A percentile compares a stretch with the other conserved stretches of the same genome.
These are phyloP conservation scores for Dendrolimus punctatus DNA, from an alignment of 1,140 invertebrate genomes.

Conservation along the genomic window DNA sequence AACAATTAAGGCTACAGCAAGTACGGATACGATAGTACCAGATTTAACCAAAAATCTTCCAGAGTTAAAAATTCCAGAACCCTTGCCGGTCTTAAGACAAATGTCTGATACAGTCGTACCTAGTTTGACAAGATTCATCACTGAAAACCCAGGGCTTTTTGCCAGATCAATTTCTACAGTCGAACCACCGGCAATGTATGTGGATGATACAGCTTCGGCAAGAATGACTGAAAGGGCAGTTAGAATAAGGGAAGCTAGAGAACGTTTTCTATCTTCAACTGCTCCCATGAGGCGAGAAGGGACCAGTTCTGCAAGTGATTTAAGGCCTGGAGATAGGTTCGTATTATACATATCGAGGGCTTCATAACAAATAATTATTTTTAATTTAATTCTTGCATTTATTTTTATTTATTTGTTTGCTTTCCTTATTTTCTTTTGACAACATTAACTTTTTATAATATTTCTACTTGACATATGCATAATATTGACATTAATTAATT, in stretches of 20 bases:
- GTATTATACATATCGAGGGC: too few relatives aligned
- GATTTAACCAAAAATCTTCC: constrained; percentile 24
- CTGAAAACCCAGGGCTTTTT: constrained; percentile 36
- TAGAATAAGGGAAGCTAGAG: constrained; percentile 75
- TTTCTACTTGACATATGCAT: too few relatives aligned
- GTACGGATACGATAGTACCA: constrained; percentile 51
- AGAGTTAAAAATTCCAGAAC: constrained; percentile 9
- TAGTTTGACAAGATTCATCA: constrained; percentile 32
- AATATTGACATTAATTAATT: too few relatives aligned
- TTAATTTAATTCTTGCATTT: too few relatives aligned
- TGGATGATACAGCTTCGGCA: constrained; percentile 17
- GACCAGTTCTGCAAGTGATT: constrained; percentile 56
- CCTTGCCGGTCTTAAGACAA: constrained; percentile 34
- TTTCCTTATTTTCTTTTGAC: too few relatives aligned
- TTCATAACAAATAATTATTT: too few relatives aligned
- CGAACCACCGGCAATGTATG: constrained; percentile 18
- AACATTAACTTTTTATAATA: too few relatives aligned
- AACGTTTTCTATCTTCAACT: constrained; percentile 73
- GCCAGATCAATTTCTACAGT: constrained; percentile 47
- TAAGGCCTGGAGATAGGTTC: constrained; percentile 58
- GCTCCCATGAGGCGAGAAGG: constrained; percentile 47
- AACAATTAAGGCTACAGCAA: constrained; percentile 29
- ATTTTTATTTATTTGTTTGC: too few relatives aligned
- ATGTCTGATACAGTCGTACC: constrained; percentile 42
- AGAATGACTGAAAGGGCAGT: constrained; percentile 66